Evolutionary conservation across 1,140 invertebrate species (phyloP).

Genomic region (roundworm (Caenorhabditis elegans)): WBcel235 BX284606.5:5535501-5536000

Average conservation of each 20-base stretch:
- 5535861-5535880: not conserved
- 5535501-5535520: slow-evolving; percentile 64
- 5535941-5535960: too few relatives aligned
- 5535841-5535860: not conserved
- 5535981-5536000: too few relatives aligned
- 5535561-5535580: not conserved
- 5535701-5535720: not conserved
- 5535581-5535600: slow-evolving; percentile 2
- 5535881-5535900: too few relatives aligned
- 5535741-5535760: too few relatives aligned
- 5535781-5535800: slow-evolving; percentile 3
- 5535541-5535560: slow-evolving; percentile 46
- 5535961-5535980: too few relatives aligned
- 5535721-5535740: not conserved
- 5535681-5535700: not conserved
- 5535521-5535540: slow-evolving; percentile 57
- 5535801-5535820: not conserved
- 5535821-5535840: slow-evolving; percentile 13
- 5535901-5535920: too few relatives aligned
- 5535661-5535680: not conserved
- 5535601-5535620: not conserved
- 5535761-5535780: not conserved
- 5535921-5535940: too few relatives aligned
- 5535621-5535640: slow-evolving; percentile 3
- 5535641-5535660: slow-evolving; percentile 14